A percentile compares a stretch with the other conserved stretches of the same genome.
Evolutionary conservation across 1,140 invertebrate genomes (phyloP).

Genomic region (Zaprionus ornatus): DNA sequence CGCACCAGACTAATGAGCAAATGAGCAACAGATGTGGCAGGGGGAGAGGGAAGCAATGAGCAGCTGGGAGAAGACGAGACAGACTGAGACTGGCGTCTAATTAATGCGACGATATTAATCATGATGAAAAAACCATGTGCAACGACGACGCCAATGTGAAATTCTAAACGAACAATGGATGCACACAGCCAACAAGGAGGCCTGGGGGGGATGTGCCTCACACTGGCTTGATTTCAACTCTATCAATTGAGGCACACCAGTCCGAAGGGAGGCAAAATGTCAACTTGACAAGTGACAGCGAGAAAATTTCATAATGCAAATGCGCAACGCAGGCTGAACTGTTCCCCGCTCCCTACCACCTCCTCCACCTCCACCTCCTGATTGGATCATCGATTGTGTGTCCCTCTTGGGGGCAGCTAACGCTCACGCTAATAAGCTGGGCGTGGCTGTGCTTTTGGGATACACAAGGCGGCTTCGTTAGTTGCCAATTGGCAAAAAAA

Average conservation of each 20-base stretch:
- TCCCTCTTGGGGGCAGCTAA: conserved; percentile 2
- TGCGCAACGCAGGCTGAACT: background rate
- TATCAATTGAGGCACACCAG: conserved; percentile 22
- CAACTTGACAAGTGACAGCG: conserved; percentile 30
- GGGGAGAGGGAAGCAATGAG: background rate
- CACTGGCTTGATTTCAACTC: background rate
- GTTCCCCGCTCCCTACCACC: too few species aligned
- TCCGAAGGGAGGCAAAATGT: conserved; percentile 17
- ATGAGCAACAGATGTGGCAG: conserved; percentile 15
- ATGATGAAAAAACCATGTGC: conserved; percentile 18
- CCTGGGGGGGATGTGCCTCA: background rate
- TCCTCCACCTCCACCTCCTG: background rate
- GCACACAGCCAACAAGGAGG: background rate
- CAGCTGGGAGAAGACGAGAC: background rate
- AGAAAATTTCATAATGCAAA: conserved; percentile 26
- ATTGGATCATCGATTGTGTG: conserved; percentile 47
- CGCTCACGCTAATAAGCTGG: conserved; percentile 55
- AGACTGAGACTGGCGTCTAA: conserved; percentile 31
- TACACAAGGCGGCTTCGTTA: conserved; percentile 44
- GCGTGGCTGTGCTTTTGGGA: conserved; percentile 43
- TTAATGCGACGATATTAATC: conserved; percentile 72
- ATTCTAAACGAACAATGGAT: conserved; percentile 55
- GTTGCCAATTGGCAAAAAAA: conserved; percentile 45
- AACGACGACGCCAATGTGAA: conserved; percentile 29
- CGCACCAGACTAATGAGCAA: conserved; percentile 55